Conservation (phyloP, 2,113 vertebrate genomes). For the Alethe diademata region DNA sequence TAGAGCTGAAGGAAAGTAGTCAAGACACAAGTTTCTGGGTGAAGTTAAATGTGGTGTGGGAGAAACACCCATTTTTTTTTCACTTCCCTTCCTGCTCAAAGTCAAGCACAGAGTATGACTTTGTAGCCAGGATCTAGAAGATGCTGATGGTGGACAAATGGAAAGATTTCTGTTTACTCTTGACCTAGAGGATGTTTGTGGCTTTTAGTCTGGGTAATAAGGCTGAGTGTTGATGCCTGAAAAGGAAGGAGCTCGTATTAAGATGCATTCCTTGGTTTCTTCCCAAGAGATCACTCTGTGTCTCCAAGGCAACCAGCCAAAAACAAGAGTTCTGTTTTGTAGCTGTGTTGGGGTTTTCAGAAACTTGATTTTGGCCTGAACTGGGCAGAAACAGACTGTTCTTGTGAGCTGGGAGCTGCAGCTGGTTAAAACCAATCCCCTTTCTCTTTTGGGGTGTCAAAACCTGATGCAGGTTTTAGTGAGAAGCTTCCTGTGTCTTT, state of each 20-base stretch:
- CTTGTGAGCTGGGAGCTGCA: neutral
- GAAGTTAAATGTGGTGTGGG: neutral
- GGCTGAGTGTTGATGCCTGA: slow-evolving; percentile 43
- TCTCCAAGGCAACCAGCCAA: slow-evolving; percentile 1
- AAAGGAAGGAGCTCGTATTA: slow-evolving; percentile 37
- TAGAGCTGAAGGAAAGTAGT: neutral
- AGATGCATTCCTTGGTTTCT: slow-evolving; percentile 52
- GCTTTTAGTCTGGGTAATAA: slow-evolving; percentile 22
- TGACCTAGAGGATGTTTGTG: slow-evolving; percentile 56
- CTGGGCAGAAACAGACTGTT: neutral
- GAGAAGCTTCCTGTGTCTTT: neutral
- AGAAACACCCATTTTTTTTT: neutral
- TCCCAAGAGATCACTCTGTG: slow-evolving; percentile 29
- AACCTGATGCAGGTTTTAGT: neutral
- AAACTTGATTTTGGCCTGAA: neutral
- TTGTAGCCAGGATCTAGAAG: neutral
- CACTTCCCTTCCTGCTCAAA: neutral
- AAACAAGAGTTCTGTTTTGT: slow-evolving; percentile 24
- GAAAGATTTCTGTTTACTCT: slow-evolving; percentile 39
- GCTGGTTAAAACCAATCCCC: neutral
- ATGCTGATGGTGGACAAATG: neutral
- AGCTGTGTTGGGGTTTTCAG: neutral
- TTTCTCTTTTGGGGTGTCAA: neutral
- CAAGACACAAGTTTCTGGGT: neutral
- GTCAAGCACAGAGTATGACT: neutral